Percentiles rank a stretch among this genome's conserved stretches.
These are phyloP conservation scores for Nymphalis c-album DNA, from an alignment of 2,888 invertebrate species.

Conservation along the genomic window DNA sequence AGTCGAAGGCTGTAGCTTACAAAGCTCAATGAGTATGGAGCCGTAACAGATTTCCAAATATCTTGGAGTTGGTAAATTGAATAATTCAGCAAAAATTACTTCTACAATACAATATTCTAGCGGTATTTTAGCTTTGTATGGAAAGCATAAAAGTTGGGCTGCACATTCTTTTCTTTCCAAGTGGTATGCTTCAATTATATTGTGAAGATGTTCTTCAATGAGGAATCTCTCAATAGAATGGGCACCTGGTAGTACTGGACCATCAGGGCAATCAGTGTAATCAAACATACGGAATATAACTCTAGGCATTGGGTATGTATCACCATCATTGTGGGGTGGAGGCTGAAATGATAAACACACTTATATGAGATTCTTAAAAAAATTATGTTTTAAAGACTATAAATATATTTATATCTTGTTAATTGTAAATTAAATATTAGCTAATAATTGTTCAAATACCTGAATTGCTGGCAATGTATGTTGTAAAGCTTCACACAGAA, in stretches of 20 bases:
- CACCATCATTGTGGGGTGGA: constrained; percentile 95
- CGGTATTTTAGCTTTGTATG: constrained; percentile 96
- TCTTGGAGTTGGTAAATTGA: constrained; percentile 94
- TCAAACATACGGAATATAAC: constrained; percentile 98
- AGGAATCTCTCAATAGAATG: constrained; percentile 98
- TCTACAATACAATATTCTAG: constrained; percentile 99
- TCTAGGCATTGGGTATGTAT: constrained; percentile 95
- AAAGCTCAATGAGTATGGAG: constrained; percentile 96
- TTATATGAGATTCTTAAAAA: background rate
- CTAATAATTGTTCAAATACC: constrained; percentile 46
- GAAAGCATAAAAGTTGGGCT: constrained; percentile 93
- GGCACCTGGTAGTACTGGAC: constrained; percentile 94
- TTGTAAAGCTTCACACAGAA: constrained; percentile 96
- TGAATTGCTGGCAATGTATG: constrained; percentile 94
- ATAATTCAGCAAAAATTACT: constrained; percentile 96
- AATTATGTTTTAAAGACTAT: too few species aligned
- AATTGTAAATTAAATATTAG: background rate
- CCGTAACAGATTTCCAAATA: constrained; percentile 97
- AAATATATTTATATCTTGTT: too few species aligned
- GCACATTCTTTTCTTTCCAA: constrained; percentile 97
- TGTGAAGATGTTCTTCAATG: constrained; percentile 97
- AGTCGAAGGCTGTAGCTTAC: constrained; percentile 97
- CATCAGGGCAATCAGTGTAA: constrained; percentile 98
- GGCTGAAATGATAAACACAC: constrained; percentile 78
- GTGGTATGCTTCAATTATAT: constrained; percentile 94